Evolutionary conservation across 1,140 invertebrate genomes (phyloP).

Genomic region (Pogonomyrmex californicus): DNA sequence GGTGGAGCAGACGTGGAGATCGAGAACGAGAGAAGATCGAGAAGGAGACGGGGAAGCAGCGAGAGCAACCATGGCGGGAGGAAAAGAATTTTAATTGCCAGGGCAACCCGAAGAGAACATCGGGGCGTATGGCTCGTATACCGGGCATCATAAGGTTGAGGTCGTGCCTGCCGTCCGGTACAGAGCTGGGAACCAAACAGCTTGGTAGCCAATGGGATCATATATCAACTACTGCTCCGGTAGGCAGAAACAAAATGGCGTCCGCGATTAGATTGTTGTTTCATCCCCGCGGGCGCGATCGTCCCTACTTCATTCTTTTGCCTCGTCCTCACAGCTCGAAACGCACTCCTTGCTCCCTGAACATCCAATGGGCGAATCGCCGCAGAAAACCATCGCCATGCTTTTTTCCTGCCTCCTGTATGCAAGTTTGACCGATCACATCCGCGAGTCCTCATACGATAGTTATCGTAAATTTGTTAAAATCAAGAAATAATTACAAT

Average conservation of each 20-base stretch:
- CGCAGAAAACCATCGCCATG: constrained; percentile 54
- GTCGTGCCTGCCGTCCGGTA: constrained; percentile 81
- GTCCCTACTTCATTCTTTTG: constrained; percentile 56
- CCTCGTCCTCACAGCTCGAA: constrained; percentile 46
- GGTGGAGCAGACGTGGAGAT: constrained; percentile 30
- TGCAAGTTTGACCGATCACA: background rate
- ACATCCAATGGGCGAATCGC: constrained; percentile 57
- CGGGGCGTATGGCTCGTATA: constrained; percentile 78
- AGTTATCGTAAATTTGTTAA: background rate
- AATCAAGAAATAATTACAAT: background rate
- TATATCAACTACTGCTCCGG: constrained; percentile 85
- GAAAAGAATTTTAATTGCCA: constrained; percentile 87
- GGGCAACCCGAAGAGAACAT: constrained; percentile 76
- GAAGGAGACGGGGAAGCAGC: constrained; percentile 69
- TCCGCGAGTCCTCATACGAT: background rate
- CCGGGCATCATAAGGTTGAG: constrained; percentile 82
- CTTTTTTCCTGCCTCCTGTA: constrained; percentile 11
- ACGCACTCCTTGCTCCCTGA: constrained; percentile 32
- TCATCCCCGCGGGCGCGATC: constrained; percentile 62
- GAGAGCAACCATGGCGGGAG: constrained; percentile 79
- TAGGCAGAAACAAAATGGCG: constrained; percentile 86
- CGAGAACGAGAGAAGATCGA: constrained; percentile 59
- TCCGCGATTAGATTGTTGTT: constrained; percentile 80
- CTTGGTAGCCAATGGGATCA: constrained; percentile 86
- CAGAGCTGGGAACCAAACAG: constrained; percentile 82